A percentile compares a stretch with the other conserved stretches of the same genome.
phyloP scores from a whole-genome alignment of 2,888 invertebrate genomes.

The Ennomos fuscantarius region DNA sequence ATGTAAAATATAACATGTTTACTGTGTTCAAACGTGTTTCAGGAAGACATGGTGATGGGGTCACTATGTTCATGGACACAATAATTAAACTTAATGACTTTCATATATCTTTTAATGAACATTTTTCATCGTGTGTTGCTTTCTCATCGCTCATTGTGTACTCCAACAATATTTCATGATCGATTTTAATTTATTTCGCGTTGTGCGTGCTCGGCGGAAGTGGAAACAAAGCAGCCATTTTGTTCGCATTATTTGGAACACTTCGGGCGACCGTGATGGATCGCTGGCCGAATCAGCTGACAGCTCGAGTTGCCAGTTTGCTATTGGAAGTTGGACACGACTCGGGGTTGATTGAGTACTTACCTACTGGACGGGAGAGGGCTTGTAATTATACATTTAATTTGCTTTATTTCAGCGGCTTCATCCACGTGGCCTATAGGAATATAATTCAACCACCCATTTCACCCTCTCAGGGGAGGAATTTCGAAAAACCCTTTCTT shows the following conservation, averaged over 20 bases:
- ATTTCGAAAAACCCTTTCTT: too few species aligned
- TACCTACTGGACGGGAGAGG: constrained; percentile 15
- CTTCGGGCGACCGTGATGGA: constrained; percentile 60
- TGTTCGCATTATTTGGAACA: constrained; percentile 55
- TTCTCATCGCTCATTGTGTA: too few species aligned
- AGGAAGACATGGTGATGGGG: too few species aligned
- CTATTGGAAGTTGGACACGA: constrained; percentile 37
- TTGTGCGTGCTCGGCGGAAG: constrained; percentile 19
- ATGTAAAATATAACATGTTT: too few species aligned
- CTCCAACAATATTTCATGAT: neutral
- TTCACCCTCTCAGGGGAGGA: too few species aligned
- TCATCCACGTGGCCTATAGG: too few species aligned
- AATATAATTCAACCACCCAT: too few species aligned
- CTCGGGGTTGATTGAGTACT: constrained; percentile 44
- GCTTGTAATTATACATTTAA: constrained; percentile 14
- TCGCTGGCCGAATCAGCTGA: constrained; percentile 48
- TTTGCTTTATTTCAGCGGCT: neutral
- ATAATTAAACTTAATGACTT: too few species aligned
- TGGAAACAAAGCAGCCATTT: constrained; percentile 47
- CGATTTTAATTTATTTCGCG: constrained; percentile 9
- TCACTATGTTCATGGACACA: too few species aligned
- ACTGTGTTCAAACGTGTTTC: too few species aligned
- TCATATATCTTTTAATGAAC: too few species aligned
- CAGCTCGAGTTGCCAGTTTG: constrained; percentile 44
- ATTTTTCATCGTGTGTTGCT: too few species aligned